Conservation (phyloP, 2,113 vertebrate genomes). For the Ctenodactylus gundi region DNA sequence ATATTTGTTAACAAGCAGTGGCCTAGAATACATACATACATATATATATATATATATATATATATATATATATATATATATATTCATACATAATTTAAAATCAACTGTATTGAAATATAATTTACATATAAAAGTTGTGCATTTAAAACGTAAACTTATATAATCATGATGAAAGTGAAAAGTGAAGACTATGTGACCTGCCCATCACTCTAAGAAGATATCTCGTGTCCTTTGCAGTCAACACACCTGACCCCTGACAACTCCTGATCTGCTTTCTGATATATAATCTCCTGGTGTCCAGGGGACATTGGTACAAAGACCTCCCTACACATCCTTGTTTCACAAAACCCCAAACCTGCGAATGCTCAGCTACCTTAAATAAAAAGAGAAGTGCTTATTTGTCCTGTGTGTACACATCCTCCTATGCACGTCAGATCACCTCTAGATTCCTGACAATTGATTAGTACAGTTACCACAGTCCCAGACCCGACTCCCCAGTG, state of each 20-base stretch:
- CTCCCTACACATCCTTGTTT: too few relatives aligned
- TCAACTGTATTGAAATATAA: not conserved
- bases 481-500: too few relatives aligned
- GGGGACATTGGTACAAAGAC: not conserved
- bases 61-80: not conserved
- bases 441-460: not conserved
- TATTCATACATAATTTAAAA: not conserved
- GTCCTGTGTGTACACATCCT: not conserved
- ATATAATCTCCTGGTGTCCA: rapidly evolving
- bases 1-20: not conserved
- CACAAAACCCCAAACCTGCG: not conserved
- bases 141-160: not conserved
- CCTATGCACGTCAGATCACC: not conserved
- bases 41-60: not conserved
- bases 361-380: not conserved
- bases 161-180: not conserved
- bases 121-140: not conserved
- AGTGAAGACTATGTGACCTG: not conserved
- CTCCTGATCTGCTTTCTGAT: not conserved
- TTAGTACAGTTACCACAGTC: not conserved
- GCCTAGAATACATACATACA: not conserved
- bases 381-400: not conserved
- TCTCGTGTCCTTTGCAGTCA: not conserved
- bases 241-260: not conserved
- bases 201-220: not conserved